These are phyloP conservation scores for Erethizon dorsatum DNA, from an alignment of 2,797 vertebrate genomes.

Conservation along the genomic window DNA sequence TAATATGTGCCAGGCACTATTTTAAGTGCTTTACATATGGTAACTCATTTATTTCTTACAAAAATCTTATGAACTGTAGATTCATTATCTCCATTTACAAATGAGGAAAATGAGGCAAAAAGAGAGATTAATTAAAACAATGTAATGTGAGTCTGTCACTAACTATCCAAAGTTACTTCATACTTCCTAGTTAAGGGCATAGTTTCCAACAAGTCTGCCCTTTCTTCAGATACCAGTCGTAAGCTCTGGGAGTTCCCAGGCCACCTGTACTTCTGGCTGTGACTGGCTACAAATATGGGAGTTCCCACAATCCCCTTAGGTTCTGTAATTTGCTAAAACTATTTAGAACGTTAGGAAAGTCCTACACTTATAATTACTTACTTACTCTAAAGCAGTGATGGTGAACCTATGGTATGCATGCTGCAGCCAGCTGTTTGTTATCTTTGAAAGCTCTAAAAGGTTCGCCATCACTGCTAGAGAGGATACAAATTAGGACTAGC, in stretches of 20 bases:
- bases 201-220: background rate
- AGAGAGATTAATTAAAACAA: slow-evolving; percentile 40
- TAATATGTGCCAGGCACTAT: slow-evolving; percentile 28
- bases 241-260: background rate
- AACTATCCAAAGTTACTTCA: background rate
- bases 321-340: slow-evolving; percentile 29
- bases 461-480: background rate
- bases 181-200: background rate
- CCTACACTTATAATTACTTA: background rate
- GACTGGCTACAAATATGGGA: background rate
- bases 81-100: slow-evolving; percentile 59
- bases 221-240: background rate
- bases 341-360: slow-evolving; percentile 30
- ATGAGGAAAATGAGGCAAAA: slow-evolving; percentile 41
- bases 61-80: slow-evolving; percentile 14
- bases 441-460: background rate
- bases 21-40: slow-evolving; percentile 47
- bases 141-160: background rate
- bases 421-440: background rate
- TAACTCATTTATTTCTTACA: slow-evolving; percentile 60
- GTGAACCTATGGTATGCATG: background rate
- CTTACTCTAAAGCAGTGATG: slow-evolving; percentile 23
- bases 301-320: background rate
- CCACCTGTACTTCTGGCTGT: background rate
- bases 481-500: slow-evolving; percentile 33